Conservation (phyloP, 2,113 vertebrate genomes). For the Aphyosemion australe region DNA sequence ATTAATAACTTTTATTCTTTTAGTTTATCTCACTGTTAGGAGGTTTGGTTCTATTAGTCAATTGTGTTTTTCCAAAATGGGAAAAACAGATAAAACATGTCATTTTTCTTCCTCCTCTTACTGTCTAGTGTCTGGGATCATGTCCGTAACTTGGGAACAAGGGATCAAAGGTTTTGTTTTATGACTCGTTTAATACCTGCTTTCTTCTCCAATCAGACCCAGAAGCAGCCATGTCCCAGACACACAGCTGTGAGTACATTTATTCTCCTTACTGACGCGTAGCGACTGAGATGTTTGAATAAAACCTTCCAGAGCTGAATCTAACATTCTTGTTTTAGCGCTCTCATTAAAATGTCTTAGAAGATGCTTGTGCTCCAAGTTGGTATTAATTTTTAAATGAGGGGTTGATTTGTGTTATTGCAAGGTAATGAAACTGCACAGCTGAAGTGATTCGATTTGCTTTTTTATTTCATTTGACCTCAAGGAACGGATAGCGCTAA, state of each 20-base stretch:
- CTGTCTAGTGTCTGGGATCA: background rate
- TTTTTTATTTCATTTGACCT: slow-evolving; percentile 10
- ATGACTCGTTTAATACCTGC: slow-evolving; percentile 22
- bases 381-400: background rate
- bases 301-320: background rate
- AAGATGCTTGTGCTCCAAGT: background rate
- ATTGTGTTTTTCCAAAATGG: too few relatives aligned
- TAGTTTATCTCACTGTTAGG: background rate
- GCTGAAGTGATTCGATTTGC: background rate
- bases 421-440: background rate
- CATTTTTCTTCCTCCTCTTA: background rate
- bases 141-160: slow-evolving; percentile 7
- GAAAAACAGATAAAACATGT: too few relatives aligned
- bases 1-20: background rate
- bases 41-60: background rate
- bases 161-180: slow-evolving; percentile 53
- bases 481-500: background rate
- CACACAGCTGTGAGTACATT: slow-evolving; percentile 58
- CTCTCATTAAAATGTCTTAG: background rate
- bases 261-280: background rate
- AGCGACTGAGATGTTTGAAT: background rate
- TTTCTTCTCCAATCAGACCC: slow-evolving; percentile 5
- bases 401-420: background rate
- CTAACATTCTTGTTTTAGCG: background rate
- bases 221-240: slow-evolving; percentile 48